Base-by-base conservation (phyloP, 2,888 invertebrate species). In the Cryptophagus acutangulus region DNA sequence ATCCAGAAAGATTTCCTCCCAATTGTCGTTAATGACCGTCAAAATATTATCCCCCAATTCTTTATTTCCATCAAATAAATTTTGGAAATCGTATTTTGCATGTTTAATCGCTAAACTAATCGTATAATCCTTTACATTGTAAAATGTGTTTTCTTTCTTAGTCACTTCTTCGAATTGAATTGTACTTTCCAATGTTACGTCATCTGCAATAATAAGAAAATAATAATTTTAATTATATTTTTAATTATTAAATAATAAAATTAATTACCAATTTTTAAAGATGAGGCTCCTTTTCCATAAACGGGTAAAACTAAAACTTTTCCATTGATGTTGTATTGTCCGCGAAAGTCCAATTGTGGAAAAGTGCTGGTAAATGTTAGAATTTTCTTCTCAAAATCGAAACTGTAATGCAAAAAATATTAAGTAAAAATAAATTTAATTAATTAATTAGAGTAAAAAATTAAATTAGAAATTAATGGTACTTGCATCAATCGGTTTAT, bases 51-150 rank as follows among this genome's bases (percentile, higher is more conserved):
- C 50, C 1, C 47, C 44, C 3, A 57, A 38, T 26, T 41, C 25
- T 31, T 55, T 45, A 29, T 59, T 46, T 9, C 58, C 58, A 35
- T 52, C 37, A 20, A 57, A 59, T 6, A 59, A 34, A 39, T 57
- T 55, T 8, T 53, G 48, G 25, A 55, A 54, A 16, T 45, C 25
- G 20, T 43, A 51, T 4, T 31, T 17, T 1, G 48, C 49, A 12
- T 43, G 38, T 2, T 29, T 17, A 1, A 41, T 35, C 3, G 28
- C 16, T 1, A 51, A 5, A 3, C 37, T 30, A 2, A 43, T 1
- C 1, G 2, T 34, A 25, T 52, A 52, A 2, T 33, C 18, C 14
- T 40, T 37, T 3, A 51, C 33, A 6, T 14, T 45, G 16, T 39
- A 39, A 16, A 40, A 42, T 8, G 26, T 20, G 10, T 43, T 29